These are phyloP conservation scores for Pipistrellus nathusii DNA, from an alignment of 2,797 vertebrate species.

Conservation along the genomic window DNA sequence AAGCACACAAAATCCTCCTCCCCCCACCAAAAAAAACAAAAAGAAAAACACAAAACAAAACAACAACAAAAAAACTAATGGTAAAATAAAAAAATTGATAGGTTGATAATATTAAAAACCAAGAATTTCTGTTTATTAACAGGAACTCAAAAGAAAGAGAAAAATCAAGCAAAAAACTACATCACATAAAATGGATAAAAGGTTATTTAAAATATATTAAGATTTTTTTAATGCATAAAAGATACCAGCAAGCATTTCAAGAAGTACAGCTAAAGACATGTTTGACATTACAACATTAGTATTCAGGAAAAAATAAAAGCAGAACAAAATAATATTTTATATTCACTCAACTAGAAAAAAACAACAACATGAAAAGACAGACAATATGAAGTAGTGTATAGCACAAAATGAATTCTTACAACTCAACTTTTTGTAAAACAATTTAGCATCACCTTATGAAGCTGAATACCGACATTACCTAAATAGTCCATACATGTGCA, in stretches of 20 bases:
- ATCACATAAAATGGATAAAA: neutral
- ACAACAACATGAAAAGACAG: neutral
- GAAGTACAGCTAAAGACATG: neutral
- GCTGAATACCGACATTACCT: neutral
- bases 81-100: neutral
- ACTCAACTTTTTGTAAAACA: neutral
- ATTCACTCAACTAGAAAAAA: neutral
- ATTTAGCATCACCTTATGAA: neutral
- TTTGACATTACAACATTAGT: neutral
- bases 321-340: neutral
- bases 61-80: neutral
- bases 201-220: neutral
- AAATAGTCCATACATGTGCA: neutral
- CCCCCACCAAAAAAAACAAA: neutral
- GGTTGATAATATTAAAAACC: neutral
- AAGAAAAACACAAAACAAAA: no score
- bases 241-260: neutral
- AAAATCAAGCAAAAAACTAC: neutral
- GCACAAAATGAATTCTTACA: neutral
- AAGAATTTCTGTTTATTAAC: slow-evolving; percentile 8
- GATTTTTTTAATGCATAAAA: neutral
- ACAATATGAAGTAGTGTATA: neutral
- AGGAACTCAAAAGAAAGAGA: neutral
- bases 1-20: neutral
- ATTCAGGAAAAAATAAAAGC: neutral